Percentiles rank a stretch among this genome's conserved stretches.
phyloP scores from a whole-genome alignment of 2,113 vertebrate species.

The Atherinomorus stipes region DNA sequence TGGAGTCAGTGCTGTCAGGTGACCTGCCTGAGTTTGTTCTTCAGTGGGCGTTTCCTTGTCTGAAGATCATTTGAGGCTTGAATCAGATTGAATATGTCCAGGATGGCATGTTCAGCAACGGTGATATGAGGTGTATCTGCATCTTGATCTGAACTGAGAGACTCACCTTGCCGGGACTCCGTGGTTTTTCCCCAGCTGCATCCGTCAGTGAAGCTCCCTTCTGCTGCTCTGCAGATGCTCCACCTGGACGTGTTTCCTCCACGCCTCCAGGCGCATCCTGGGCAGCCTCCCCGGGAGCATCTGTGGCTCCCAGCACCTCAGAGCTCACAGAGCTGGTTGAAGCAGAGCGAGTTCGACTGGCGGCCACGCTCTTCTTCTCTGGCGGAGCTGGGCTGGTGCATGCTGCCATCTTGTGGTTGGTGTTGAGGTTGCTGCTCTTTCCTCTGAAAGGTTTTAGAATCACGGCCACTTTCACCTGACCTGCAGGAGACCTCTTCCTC shows the following conservation, averaged over 20 bases:
- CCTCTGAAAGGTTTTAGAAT: constrained; percentile 31
- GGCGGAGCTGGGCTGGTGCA: neutral
- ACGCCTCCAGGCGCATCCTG: neutral
- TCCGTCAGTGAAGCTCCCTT: neutral
- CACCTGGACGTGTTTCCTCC: neutral
- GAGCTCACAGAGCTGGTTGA: constrained; percentile 41
- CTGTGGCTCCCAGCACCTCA: constrained; percentile 14
- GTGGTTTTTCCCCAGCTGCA: constrained; percentile 7
- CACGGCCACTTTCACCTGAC: constrained; percentile 45
- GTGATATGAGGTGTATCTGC: no score
- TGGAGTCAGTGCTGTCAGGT: no score
- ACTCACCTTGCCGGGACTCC: constrained; percentile 37
- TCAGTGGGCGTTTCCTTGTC: no score
- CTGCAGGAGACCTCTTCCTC: constrained; percentile 37
- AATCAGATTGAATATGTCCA: no score
- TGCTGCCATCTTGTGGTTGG: constrained; percentile 17
- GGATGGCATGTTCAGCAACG: no score
- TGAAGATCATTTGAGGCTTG: no score
- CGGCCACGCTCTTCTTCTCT: neutral
- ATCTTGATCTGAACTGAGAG: neutral
- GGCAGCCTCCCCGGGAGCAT: constrained; percentile 7
- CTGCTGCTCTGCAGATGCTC: neutral
- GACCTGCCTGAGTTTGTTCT: no score
- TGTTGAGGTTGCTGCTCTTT: constrained; percentile 2
- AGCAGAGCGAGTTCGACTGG: constrained; percentile 9